A percentile compares a stretch with the other conserved stretches of the same genome.
Evolutionary conservation across 2,113 vertebrate genomes (phyloP).

Genomic region (Corvus cornix): DNA sequence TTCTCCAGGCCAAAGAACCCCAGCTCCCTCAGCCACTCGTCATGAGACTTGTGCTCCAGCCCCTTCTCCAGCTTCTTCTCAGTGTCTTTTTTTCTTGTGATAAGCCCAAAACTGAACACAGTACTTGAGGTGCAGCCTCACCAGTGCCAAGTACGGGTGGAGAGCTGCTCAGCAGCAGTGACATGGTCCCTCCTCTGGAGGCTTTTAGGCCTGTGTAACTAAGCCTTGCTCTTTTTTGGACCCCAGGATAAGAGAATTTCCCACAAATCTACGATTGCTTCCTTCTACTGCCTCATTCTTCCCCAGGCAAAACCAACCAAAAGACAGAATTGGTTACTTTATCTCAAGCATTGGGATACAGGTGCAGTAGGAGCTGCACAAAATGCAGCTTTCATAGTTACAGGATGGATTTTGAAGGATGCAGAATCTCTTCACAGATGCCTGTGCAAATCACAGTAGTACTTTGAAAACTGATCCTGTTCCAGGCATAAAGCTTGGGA

Average conservation of each 20-base stretch:
- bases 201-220: not conserved
- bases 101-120: not conserved
- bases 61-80: not conserved
- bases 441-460: not conserved
- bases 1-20: not conserved
- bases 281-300: not conserved
- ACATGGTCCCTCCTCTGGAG: not conserved
- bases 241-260: not conserved
- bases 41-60: not conserved
- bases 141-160: not conserved
- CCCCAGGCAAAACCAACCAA: not conserved
- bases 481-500: not conserved
- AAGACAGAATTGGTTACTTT: not conserved
- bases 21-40: not conserved
- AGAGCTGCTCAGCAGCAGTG: not conserved
- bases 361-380: not conserved
- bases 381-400: not conserved
- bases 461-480: not conserved
- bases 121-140: not conserved
- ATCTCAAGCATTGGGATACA: not conserved
- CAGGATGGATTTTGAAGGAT: not conserved
- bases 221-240: not conserved
- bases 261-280: not conserved
- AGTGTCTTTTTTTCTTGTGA: not conserved
- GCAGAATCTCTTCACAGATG: not conserved